Conservation (phyloP, 2,113 vertebrate species). For the Numenius arquata region DNA sequence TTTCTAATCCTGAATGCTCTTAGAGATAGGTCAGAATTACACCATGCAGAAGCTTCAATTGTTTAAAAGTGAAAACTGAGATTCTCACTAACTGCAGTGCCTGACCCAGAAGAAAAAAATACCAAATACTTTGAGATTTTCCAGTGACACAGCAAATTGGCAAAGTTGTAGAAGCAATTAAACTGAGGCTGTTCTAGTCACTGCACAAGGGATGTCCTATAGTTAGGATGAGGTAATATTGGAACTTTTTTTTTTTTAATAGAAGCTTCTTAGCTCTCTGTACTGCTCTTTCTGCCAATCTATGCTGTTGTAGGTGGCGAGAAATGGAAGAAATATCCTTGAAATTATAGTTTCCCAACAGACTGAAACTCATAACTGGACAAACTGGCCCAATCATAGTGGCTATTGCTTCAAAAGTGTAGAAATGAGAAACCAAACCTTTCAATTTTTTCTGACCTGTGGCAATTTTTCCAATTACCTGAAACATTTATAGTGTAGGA, state of each 20-base stretch:
- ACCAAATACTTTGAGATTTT: background rate
- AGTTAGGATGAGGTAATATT: background rate
- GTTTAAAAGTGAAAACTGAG: background rate
- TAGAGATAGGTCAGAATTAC: background rate
- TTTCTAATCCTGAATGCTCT: background rate
- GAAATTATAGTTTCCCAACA: background rate
- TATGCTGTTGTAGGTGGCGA: background rate
- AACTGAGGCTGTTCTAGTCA: background rate
- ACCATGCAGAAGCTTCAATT: background rate
- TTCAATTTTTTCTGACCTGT: background rate
- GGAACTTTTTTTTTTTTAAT: background rate
- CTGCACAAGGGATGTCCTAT: background rate
- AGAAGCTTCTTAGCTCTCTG: background rate
- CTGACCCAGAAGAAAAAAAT: background rate
- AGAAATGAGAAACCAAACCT: background rate
- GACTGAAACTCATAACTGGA: background rate
- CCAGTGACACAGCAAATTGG: background rate
- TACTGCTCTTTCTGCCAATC: background rate
- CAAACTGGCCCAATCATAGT: background rate
- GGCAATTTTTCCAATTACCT: background rate
- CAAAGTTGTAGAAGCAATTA: background rate
- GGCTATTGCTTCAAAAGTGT: background rate
- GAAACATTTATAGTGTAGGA: background rate
- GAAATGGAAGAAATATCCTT: constrained; percentile 8
- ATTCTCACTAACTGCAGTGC: background rate